Evolutionary conservation across 2,888 invertebrate species (phyloP).

Genomic region (Pterobdella sp.): DNA sequence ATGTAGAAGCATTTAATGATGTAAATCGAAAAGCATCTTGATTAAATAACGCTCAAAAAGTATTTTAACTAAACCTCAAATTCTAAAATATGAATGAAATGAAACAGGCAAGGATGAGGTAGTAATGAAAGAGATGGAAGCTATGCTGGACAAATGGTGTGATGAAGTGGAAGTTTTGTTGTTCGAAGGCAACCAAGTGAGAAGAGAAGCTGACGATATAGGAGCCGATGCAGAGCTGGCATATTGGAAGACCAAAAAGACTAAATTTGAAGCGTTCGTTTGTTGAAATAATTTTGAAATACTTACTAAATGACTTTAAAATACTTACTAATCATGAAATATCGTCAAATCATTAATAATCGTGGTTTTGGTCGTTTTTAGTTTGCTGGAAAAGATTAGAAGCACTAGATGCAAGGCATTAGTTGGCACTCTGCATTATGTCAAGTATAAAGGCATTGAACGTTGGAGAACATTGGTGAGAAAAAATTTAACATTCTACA

Average conservation of each 20-base stretch:
- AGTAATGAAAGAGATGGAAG: constrained; percentile 49
- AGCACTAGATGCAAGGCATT: constrained; percentile 48
- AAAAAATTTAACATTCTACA: not conserved
- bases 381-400: constrained; percentile 51
- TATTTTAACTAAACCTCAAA: not conserved
- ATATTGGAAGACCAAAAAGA: constrained; percentile 82
- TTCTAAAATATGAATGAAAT: not conserved
- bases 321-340: not conserved
- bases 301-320: not conserved
- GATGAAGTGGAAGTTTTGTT: constrained; percentile 52
- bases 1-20: too few species aligned
- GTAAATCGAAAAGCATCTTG: too few species aligned
- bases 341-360: not conserved
- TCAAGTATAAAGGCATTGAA: constrained; percentile 50
- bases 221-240: constrained; percentile 64
- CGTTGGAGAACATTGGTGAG: constrained; percentile 49
- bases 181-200: constrained; percentile 52
- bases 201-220: constrained; percentile 52
- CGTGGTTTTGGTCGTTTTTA: constrained; percentile 30
- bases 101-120: constrained; percentile 49
- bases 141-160: constrained; percentile 49
- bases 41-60: too few species aligned
- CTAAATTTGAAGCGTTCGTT: constrained; percentile 66
- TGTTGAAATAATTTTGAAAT: not conserved
- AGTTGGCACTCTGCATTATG: constrained; percentile 48